These are phyloP conservation scores for Macaria liturata DNA, from an alignment of 2,888 invertebrate species.

Conservation along the genomic window DNA sequence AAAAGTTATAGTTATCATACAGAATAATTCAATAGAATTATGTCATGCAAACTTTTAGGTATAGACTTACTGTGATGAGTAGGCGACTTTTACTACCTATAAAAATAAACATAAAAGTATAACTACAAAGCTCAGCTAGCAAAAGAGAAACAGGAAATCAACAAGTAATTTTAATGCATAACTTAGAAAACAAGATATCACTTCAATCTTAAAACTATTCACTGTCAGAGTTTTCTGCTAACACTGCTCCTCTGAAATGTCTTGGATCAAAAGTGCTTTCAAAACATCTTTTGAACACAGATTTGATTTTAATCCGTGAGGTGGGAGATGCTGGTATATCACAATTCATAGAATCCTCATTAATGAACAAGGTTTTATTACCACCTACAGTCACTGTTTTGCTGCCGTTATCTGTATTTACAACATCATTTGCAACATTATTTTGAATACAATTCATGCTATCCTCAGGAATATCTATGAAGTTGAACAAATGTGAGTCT, in stretches of 20 bases:
- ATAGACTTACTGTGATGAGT: too few relatives aligned
- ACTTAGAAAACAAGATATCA: too few relatives aligned
- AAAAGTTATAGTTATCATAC: too few relatives aligned
- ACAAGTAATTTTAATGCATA: too few relatives aligned
- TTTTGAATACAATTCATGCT: constrained; percentile 24
- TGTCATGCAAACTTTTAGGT: too few relatives aligned
- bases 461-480: constrained; percentile 70
- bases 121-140: too few relatives aligned
- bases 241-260: constrained; percentile 82
- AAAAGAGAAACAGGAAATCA: too few relatives aligned
- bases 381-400: constrained; percentile 15
- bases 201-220: constrained; percentile 49
- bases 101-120: too few relatives aligned
- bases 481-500: constrained; percentile 77
- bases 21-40: too few relatives aligned
- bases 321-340: constrained; percentile 85
- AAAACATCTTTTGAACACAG: constrained; percentile 89
- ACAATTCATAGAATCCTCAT: constrained; percentile 52
- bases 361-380: constrained; percentile 30
- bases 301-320: constrained; percentile 82
- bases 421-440: constrained; percentile 39
- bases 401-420: constrained; percentile 13
- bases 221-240: constrained; percentile 89
- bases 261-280: constrained; percentile 87
- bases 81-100: too few relatives aligned